Evolutionary conservation across 2,113 vertebrate species (phyloP), one percentile per base, ranked within the genome.

Genomic region (Prunella himalayana): DNA sequence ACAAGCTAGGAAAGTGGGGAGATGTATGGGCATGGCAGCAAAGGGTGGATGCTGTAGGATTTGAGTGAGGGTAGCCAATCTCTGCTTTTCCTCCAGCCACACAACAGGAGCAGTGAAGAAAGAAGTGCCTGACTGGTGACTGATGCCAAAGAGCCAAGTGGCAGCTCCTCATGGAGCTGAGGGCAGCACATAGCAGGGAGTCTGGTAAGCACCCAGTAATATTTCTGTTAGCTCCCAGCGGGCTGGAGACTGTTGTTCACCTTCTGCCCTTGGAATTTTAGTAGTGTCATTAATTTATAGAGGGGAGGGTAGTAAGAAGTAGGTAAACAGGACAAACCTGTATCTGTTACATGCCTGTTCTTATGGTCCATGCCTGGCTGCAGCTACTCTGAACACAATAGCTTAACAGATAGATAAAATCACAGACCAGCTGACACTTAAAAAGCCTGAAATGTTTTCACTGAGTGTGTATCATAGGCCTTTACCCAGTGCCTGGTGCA

Each of bases 241-340:
- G 53, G 44, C 1, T 73, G 53, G 30, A 92, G 57, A 23, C 54
- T 65, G 10, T n/a, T 83, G 54, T 84, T 95, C 61, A 64, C 61
- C 30, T 80, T 81, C 56, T 95, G 54, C 64, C 51, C 68, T 86
- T 0, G 0, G 42, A 76, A 53, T 73, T 86, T 92, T 41, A 82
- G 54, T 53, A 69, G 54, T 65, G 49, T 79, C 88, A 76, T 75
- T 88, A 80, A 83, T 90, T 86, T 68, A n/a, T 25, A 37, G 56
- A 50, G 54, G 35, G 44, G 33, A 90, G 51, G 15, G 68, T 81
- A 75, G 13, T 24, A 86, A 81, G 68, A 92, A 90, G 92, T 73
- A 86, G 91, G 91, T 93, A 71, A 96, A 97, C 96, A 84, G 92
- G 96, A 94, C 70, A 92, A 95, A 95, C 94, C 88, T 91, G 94